These are phyloP conservation scores for Rhodophaea formosa DNA, from an alignment of 2,888 invertebrate species.

Conservation along the genomic window DNA sequence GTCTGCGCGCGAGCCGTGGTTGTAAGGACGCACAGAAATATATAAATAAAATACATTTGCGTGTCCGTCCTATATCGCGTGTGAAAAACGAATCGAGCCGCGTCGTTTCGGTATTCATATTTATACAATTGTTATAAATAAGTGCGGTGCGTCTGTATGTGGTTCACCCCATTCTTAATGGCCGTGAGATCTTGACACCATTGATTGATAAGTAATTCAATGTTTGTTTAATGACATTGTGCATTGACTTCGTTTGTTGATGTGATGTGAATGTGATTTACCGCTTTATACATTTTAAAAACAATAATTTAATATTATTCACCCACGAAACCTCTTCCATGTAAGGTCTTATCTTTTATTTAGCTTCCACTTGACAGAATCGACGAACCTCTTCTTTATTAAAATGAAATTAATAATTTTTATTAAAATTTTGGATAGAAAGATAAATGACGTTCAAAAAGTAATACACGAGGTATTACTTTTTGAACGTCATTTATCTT, in stretches of 20 bases:
- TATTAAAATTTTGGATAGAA: too few relatives aligned
- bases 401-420: too few relatives aligned
- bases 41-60: constrained; percentile 14
- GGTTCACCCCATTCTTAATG: constrained; percentile 32
- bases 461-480: too few relatives aligned
- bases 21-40: constrained; percentile 6
- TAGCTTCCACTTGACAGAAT: too few relatives aligned
- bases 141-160: constrained; percentile 17
- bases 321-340: too few relatives aligned
- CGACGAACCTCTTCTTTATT: too few relatives aligned
- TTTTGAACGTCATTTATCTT: too few relatives aligned
- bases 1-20: constrained; percentile 1
- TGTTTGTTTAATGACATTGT: constrained; percentile 28
- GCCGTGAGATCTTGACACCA: constrained; percentile 18
- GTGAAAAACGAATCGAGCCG: constrained; percentile 18
- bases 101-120: constrained; percentile 16
- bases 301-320: too few relatives aligned
- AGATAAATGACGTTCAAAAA: too few relatives aligned
- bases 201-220: constrained; percentile 17
- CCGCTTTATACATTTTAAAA: too few relatives aligned
- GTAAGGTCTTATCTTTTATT: too few relatives aligned
- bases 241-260: constrained; percentile 15
- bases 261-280: too few relatives aligned
- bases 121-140: constrained; percentile 19
- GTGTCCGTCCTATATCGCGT: constrained; percentile 13